Percentiles rank a stretch among this genome's conserved stretches.
Evolutionary conservation across 2,113 vertebrate species (phyloP).

Genomic region (Columbina picui): DNA sequence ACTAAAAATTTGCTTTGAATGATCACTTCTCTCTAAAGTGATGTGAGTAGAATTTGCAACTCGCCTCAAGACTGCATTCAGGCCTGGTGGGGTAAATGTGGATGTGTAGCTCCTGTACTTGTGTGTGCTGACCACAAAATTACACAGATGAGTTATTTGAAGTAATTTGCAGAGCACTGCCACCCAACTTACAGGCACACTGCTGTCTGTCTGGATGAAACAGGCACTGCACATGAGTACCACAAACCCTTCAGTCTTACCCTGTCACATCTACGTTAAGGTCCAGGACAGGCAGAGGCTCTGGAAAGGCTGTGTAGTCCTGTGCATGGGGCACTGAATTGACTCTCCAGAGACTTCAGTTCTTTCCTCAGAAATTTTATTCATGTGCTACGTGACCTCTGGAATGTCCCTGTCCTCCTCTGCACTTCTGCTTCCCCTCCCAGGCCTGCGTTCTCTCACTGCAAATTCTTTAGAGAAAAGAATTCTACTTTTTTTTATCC

Average conservation of each 20-base stretch:
- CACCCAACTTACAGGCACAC: neutral
- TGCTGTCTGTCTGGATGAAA: neutral
- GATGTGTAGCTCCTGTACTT: neutral
- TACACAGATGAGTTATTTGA: rapidly evolving
- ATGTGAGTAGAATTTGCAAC: neutral
- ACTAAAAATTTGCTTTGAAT: neutral
- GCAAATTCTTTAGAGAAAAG: neutral
- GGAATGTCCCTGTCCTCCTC: neutral
- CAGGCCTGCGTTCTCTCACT: neutral
- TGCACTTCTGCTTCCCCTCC: neutral
- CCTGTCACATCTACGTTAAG: neutral
- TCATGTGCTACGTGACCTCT: neutral
- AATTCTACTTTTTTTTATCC: neutral
- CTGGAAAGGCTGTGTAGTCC: neutral
- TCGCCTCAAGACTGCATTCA: neutral
- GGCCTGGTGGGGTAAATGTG: neutral
- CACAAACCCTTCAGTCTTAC: neutral
- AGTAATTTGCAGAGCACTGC: neutral
- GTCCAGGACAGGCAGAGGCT: neutral
- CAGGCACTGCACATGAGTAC: rapidly evolving
- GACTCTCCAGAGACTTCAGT: neutral
- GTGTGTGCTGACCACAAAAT: neutral
- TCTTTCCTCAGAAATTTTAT: neutral
- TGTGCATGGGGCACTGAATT: neutral
- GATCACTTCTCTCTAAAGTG: neutral